Conservation (phyloP, 2,888 invertebrate species). For the Ctena decussata region DNA sequence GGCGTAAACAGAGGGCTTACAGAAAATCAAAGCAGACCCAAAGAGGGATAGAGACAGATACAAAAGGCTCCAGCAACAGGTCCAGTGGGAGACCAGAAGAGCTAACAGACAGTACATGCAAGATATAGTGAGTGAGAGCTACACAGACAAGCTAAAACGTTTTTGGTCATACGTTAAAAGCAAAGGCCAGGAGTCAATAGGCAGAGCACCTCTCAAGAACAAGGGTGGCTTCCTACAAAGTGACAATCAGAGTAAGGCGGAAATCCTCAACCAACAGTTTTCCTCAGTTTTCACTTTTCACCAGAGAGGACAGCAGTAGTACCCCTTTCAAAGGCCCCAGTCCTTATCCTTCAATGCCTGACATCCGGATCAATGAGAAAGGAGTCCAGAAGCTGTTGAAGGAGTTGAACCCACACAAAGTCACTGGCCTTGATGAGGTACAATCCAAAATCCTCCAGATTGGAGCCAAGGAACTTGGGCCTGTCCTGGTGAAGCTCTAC, state of each 20-base stretch:
- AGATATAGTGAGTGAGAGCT: constrained; percentile 1
- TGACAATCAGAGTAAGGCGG: constrained; percentile 30
- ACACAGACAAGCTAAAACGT: constrained; percentile 9
- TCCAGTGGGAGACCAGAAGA: constrained; percentile 6
- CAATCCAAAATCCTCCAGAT: constrained; percentile 1
- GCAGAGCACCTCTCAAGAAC: constrained; percentile 34
- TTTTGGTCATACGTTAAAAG: constrained; percentile 41
- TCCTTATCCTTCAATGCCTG: constrained; percentile 29
- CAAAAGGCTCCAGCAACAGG: constrained; percentile 12
- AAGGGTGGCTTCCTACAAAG: constrained; percentile 37
- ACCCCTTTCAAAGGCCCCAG: constrained; percentile 26
- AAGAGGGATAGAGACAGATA: constrained; percentile 15
- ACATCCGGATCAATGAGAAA: neutral
- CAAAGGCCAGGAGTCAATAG: constrained; percentile 27
- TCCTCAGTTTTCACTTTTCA: constrained; percentile 24
- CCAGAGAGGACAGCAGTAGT: constrained; percentile 1
- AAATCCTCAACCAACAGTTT: constrained; percentile 34
- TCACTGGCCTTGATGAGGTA: neutral
- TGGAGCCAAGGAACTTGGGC: neutral
- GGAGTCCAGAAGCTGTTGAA: constrained; percentile 8
- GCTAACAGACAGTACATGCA: neutral
- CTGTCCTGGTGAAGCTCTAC: constrained; percentile 4
- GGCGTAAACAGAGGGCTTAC: neutral
- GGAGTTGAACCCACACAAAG: constrained; percentile 6
- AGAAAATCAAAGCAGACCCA: neutral